These are phyloP conservation scores for Aldabrachelys gigantea DNA, from an alignment of 2,113 vertebrate species.

Conservation along the genomic window DNA sequence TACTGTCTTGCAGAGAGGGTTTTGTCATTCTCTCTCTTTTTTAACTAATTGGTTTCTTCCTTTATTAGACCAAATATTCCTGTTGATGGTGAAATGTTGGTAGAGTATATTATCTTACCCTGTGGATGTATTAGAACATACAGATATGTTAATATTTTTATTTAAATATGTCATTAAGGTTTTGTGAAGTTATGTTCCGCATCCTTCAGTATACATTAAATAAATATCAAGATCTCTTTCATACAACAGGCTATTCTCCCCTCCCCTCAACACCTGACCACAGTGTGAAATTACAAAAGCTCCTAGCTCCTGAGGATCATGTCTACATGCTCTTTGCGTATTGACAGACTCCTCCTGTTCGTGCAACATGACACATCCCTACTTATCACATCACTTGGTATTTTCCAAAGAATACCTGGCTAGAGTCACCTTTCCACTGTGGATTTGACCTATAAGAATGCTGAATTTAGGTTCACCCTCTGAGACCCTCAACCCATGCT, in stretches of 20 bases:
- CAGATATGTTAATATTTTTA: neutral
- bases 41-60: neutral
- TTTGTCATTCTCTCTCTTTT: neutral
- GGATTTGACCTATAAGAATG: neutral
- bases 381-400: neutral
- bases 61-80: neutral
- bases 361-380: neutral
- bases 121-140: neutral
- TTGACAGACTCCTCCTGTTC: neutral
- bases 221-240: neutral
- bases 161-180: neutral
- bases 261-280: neutral
- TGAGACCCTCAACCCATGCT: too few species aligned
- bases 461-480: too few species aligned
- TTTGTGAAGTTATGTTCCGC: neutral
- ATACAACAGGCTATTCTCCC: neutral
- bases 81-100: neutral
- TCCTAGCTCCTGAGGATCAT: neutral
- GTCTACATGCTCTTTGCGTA: rapidly evolving
- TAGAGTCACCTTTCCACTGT: neutral
- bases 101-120: neutral
- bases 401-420: neutral
- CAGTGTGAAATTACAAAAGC: neutral
- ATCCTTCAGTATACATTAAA: neutral
- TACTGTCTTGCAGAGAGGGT: neutral